These are phyloP conservation scores for Xestia c-nigrum DNA, from an alignment of 2,888 invertebrate genomes.

Conservation along the genomic window DNA sequence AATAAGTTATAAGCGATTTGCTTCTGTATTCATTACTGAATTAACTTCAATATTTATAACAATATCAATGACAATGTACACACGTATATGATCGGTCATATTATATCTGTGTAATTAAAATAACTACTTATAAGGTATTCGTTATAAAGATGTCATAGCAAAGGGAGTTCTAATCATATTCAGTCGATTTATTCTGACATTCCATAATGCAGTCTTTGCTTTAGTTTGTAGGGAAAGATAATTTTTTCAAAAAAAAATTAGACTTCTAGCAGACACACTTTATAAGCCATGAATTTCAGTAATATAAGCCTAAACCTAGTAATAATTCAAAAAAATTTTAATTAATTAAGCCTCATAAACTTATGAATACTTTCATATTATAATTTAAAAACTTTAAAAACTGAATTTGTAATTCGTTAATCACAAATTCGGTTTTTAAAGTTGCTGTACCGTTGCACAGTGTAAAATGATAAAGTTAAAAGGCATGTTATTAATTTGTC, in stretches of 20 bases:
- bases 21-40: slow-evolving; percentile 15
- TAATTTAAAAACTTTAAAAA: not conserved
- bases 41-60: slow-evolving; percentile 26
- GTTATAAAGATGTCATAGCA: not conserved
- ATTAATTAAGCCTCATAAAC: too few relatives aligned
- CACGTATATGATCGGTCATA: slow-evolving; percentile 2
- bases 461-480: slow-evolving; percentile 4
- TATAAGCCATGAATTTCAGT: not conserved
- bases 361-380: too few relatives aligned
- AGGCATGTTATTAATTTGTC: slow-evolving; percentile 19
- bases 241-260: not conserved
- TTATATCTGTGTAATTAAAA: slow-evolving; percentile 2
- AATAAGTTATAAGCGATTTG: slow-evolving; percentile 11
- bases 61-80: slow-evolving; percentile 11
- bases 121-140: not conserved
- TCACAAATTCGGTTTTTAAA: too few relatives aligned
- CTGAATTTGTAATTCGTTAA: not conserved
- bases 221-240: not conserved
- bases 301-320: too few relatives aligned
- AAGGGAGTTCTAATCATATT: not conserved
- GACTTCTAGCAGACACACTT: not conserved
- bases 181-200: not conserved
- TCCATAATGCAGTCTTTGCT: not conserved
- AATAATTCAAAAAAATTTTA: not conserved
- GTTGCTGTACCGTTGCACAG: too few relatives aligned